Conservation (phyloP, 2,888 invertebrate species). For the Limnephilus marmoratus region DNA sequence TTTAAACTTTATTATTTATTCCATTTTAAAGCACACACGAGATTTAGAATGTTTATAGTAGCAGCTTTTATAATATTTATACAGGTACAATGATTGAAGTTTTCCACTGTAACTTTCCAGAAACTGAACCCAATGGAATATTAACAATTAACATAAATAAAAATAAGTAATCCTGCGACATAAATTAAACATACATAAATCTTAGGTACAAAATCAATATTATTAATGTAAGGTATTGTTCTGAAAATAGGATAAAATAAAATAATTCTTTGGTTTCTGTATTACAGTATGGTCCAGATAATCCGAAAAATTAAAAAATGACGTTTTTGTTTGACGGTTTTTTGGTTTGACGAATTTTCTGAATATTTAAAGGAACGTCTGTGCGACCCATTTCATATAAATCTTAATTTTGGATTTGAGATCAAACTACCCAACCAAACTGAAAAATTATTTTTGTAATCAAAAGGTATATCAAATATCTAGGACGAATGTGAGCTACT, state of each 20-base stretch:
- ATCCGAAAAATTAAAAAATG: too few relatives aligned
- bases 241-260: neutral
- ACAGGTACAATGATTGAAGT: neutral
- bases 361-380: too few relatives aligned
- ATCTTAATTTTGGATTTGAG: too few relatives aligned
- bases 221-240: neutral
- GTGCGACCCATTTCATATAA: too few relatives aligned
- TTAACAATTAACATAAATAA: neutral
- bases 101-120: neutral
- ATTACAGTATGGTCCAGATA: neutral
- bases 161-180: neutral
- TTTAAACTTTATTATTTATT: neutral
- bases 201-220: neutral
- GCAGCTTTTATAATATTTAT: neutral
- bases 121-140: neutral
- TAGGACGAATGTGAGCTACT: too few relatives aligned
- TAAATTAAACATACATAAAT: neutral
- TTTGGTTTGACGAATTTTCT: too few relatives aligned
- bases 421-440: too few relatives aligned
- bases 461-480: too few relatives aligned
- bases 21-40: neutral
- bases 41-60: neutral
- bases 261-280: neutral
- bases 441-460: too few relatives aligned
- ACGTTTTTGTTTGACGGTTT: too few relatives aligned